These are phyloP conservation scores for Ormia ochracea DNA, from an alignment of 2,888 invertebrate genomes.

Conservation along the genomic window DNA sequence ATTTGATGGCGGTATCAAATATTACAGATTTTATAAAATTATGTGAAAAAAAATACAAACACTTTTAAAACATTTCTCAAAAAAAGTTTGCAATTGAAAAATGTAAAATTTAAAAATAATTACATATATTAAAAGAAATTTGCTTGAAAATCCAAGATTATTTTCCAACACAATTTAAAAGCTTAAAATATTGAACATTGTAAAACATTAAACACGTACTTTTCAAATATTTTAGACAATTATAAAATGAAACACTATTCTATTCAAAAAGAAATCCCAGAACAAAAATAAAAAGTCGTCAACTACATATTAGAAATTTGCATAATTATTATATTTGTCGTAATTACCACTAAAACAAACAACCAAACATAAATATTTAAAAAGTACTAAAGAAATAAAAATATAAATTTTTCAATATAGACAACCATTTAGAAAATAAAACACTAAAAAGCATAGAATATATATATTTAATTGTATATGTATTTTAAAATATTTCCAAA, in stretches of 20 bases:
- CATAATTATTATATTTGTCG: constrained; percentile 70
- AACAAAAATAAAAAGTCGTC: constrained; percentile 38
- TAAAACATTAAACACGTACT: constrained; percentile 59
- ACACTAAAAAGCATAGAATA: constrained; percentile 52
- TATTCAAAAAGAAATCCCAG: constrained; percentile 39
- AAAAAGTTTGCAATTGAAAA: constrained; percentile 58
- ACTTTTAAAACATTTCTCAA: constrained; percentile 51
- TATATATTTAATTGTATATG: constrained; percentile 53
- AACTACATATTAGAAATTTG: constrained; percentile 70
- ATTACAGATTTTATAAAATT: constrained; percentile 5
- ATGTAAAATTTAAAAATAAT: constrained; percentile 42
- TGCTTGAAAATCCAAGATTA: constrained; percentile 49
- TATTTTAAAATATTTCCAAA: constrained; percentile 62
- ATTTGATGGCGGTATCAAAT: constrained; percentile 43
- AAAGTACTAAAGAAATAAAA: constrained; percentile 62
- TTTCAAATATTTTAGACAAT: constrained; percentile 72
- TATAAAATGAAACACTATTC: constrained; percentile 54
- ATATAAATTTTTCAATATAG: constrained; percentile 47
- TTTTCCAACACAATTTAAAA: constrained; percentile 58
- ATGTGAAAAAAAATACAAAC: constrained; percentile 37
- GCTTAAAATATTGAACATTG: constrained; percentile 58
- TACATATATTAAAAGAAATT: constrained; percentile 42
- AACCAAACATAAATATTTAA: constrained; percentile 64
- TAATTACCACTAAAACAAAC: constrained; percentile 68
- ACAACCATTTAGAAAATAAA: constrained; percentile 62